Evolutionary conservation across 2,888 invertebrate species (phyloP).

Genomic region (Agrotis clavis): DNA sequence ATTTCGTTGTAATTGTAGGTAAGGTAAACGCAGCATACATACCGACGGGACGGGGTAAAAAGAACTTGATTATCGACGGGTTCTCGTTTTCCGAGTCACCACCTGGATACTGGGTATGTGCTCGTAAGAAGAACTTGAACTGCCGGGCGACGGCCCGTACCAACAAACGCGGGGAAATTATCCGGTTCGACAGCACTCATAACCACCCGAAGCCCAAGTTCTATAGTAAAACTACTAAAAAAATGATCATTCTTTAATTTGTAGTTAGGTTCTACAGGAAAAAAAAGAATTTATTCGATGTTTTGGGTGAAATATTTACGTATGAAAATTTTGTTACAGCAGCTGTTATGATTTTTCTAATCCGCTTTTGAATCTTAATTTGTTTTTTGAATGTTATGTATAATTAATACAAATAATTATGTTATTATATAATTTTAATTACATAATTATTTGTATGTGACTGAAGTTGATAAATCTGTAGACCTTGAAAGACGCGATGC

Average conservation of each 20-base stretch:
- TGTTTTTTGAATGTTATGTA: not conserved
- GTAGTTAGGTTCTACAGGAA: not conserved
- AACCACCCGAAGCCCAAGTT: conserved; percentile 81
- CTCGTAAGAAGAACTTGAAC: conserved; percentile 67
- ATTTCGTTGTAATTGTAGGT: conserved; percentile 68
- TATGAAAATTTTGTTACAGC: not conserved
- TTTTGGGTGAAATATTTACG: not conserved
- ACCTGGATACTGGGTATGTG: conserved; percentile 78
- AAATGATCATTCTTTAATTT: conserved; percentile 72
- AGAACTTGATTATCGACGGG: conserved; percentile 78
- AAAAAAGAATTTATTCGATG: not conserved
- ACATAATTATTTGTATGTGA: no score
- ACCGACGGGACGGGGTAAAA: conserved; percentile 80
- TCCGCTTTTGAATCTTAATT: not conserved
- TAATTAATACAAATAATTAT: no score
- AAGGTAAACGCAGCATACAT: conserved; percentile 79
- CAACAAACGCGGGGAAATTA: conserved; percentile 78
- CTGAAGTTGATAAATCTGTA: no score
- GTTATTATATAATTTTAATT: no score
- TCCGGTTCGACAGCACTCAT: conserved; percentile 73
- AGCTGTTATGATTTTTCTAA: not conserved
- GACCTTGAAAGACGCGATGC: no score
- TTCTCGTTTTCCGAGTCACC: conserved; percentile 76
- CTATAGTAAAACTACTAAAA: conserved; percentile 78
- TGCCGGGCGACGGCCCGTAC: conserved; percentile 82